These are phyloP conservation scores for Calephelis virginiensis DNA, from an alignment of 1,140 invertebrate species.

Conservation along the genomic window DNA sequence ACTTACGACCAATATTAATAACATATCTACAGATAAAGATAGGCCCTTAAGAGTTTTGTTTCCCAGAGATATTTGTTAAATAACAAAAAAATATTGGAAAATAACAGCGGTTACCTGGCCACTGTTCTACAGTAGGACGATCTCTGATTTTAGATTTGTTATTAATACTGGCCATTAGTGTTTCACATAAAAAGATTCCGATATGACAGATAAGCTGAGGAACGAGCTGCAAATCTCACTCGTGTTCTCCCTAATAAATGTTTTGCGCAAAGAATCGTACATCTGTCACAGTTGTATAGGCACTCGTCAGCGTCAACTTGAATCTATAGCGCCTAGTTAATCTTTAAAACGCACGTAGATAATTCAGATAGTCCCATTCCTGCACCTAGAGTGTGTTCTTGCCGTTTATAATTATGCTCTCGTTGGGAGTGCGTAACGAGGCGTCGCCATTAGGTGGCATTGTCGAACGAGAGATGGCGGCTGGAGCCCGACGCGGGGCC, in stretches of 20 bases:
- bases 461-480: conserved; percentile 33
- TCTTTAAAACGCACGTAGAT: conserved; percentile 35
- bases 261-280: background rate
- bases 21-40: no score
- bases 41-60: no score
- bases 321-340: conserved; percentile 30
- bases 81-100: no score
- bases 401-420: conserved; percentile 44
- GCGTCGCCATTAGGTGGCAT: conserved; percentile 58
- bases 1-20: no score
- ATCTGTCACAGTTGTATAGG: conserved; percentile 12
- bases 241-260: background rate
- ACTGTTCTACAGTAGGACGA: no score
- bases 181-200: no score
- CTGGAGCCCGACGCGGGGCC: conserved; percentile 48
- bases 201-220: no score
- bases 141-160: no score
- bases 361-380: conserved; percentile 32
- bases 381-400: conserved; percentile 23
- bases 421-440: conserved; percentile 52
- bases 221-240: no score
- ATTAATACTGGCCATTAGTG: no score
- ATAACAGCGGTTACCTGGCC: no score
- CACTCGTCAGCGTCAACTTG: conserved; percentile 16
- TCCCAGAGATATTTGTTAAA: no score